phyloP scores from a whole-genome alignment of 2,888 invertebrate genomes.

The Chloroclystis v-ata region DNA sequence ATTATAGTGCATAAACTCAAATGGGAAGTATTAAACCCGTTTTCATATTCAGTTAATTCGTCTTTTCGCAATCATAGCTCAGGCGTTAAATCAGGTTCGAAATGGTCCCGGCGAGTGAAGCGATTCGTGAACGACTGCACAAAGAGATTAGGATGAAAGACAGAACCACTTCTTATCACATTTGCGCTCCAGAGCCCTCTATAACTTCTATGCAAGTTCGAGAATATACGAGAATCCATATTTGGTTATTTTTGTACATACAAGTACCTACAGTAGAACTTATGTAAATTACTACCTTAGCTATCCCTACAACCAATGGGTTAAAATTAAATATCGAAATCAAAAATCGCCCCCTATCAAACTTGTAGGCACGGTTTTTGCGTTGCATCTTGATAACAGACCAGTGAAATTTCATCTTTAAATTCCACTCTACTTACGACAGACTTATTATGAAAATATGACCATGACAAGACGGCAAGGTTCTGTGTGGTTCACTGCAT shows the following conservation, averaged over 20 bases:
- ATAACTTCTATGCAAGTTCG: background rate
- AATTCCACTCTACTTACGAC: constrained; percentile 12
- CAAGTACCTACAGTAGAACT: too few relatives aligned
- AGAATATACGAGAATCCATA: too few relatives aligned
- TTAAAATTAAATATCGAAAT: too few relatives aligned
- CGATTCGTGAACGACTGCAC: constrained; percentile 7
- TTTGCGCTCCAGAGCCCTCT: background rate
- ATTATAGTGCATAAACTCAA: background rate
- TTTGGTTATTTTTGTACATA: too few relatives aligned
- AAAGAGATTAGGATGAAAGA: background rate
- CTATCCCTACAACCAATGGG: too few relatives aligned
- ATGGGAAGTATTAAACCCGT: background rate
- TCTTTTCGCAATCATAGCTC: constrained; percentile 2
- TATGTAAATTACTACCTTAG: too few relatives aligned
- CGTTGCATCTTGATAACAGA: too few relatives aligned
- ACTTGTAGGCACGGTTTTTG: too few relatives aligned
- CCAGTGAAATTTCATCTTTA: background rate
- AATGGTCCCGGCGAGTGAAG: background rate
- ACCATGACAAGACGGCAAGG: constrained; percentile 27
- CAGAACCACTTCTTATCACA: background rate
- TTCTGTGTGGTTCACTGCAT: constrained; percentile 37
- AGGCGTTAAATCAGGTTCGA: background rate
- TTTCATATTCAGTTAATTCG: background rate
- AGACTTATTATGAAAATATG: constrained; percentile 30
- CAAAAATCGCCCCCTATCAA: too few relatives aligned